Evolutionary conservation across 2,888 invertebrate genomes (phyloP).

Genomic region (Timema cristinae): DNA sequence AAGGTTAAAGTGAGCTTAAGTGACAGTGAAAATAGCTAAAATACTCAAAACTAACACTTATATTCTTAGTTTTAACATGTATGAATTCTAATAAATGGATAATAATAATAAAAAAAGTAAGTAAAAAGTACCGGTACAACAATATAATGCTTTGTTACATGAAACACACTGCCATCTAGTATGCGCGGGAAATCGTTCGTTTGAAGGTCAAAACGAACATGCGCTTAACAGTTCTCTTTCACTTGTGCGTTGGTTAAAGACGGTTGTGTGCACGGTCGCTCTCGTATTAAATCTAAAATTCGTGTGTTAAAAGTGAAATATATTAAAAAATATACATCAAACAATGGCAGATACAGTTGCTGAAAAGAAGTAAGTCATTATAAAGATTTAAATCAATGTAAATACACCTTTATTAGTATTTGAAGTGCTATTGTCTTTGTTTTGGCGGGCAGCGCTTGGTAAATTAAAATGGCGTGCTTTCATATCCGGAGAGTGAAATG

Average conservation of each 20-base stretch:
- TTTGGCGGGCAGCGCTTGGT: slow-evolving; percentile 28
- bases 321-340: slow-evolving; percentile 12
- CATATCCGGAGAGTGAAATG: neutral
- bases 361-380: slow-evolving; percentile 60
- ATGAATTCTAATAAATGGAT: too few species aligned
- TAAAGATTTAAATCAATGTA: neutral
- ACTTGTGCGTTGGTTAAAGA: slow-evolving; percentile 23
- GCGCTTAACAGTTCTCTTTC: slow-evolving; percentile 29
- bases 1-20: too few species aligned
- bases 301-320: slow-evolving; percentile 19
- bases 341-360: slow-evolving; percentile 61
- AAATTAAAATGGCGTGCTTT: slow-evolving; percentile 27
- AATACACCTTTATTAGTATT: slow-evolving; percentile 17
- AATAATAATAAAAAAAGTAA: too few species aligned
- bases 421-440: slow-evolving; percentile 25
- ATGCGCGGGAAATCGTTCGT: slow-evolving; percentile 27
- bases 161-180: slow-evolving; percentile 19
- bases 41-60: too few species aligned
- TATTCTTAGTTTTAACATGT: too few species aligned
- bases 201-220: slow-evolving; percentile 30
- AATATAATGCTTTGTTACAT: neutral
- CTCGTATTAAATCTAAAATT: slow-evolving; percentile 15
- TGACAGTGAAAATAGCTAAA: too few species aligned
- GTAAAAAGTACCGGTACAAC: too few species aligned
- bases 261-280: slow-evolving; percentile 25